Evolutionary conservation across 2,113 vertebrate genomes (phyloP).

Genomic region (Phocoena sinus): DNA sequence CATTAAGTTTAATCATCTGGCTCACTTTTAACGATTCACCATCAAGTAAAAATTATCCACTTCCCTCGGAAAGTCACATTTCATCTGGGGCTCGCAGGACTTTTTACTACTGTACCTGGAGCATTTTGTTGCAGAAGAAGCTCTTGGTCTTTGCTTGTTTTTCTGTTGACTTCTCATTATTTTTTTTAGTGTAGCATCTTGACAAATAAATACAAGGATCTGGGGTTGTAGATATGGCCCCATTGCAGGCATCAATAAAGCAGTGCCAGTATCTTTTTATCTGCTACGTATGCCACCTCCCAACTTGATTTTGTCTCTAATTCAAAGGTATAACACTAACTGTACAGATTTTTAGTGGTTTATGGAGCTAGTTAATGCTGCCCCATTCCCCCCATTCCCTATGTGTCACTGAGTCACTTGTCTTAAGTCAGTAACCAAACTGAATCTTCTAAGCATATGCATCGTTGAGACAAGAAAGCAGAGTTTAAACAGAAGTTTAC

Average conservation of each 20-base stretch:
- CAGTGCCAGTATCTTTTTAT: neutral
- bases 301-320: neutral
- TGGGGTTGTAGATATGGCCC: neutral
- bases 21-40: constrained; percentile 71
- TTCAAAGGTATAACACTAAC: neutral
- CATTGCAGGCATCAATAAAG: neutral
- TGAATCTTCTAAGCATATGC: neutral
- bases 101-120: neutral
- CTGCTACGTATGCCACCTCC: neutral
- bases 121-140: neutral
- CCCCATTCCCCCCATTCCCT: neutral
- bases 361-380: neutral
- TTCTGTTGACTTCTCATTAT: neutral
- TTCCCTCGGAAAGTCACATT: neutral
- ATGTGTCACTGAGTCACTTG: neutral
- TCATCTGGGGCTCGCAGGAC: neutral
- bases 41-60: constrained; percentile 64
- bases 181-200: neutral
- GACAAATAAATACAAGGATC: neutral
- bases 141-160: neutral
- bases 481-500: neutral
- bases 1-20: constrained; percentile 78
- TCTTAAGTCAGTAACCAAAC: neutral
- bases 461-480: neutral
- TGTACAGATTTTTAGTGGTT: neutral